Evolutionary conservation across 2,888 invertebrate genomes (phyloP).

Genomic region (Zelleria hepariella): DNA sequence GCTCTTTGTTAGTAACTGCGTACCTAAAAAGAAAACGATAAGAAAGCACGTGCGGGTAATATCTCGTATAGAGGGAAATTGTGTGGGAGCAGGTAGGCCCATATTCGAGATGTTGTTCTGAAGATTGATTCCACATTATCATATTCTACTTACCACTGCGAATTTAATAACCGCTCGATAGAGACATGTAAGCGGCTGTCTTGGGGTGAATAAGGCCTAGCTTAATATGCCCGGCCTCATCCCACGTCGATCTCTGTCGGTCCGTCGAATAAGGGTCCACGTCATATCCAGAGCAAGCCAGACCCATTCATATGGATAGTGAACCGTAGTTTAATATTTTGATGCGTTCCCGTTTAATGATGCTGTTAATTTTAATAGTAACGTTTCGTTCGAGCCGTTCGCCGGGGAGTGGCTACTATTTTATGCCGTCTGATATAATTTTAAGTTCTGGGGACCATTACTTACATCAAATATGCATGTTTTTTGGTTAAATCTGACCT

Average conservation of each 20-base stretch:
- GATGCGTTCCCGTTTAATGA: slow-evolving; percentile 7
- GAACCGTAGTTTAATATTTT: slow-evolving; percentile 59
- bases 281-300: slow-evolving; percentile 47
- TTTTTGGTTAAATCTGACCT: too few relatives aligned
- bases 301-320: slow-evolving; percentile 13
- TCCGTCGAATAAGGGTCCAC: slow-evolving; percentile 38
- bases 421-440: not conserved
- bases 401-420: not conserved
- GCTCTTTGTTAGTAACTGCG: not conserved
- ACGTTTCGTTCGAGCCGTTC: not conserved
- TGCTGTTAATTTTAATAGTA: not conserved
- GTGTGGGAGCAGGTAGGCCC: not conserved
- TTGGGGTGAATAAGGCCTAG: slow-evolving; percentile 39
- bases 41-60: not conserved
- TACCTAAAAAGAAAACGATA: not conserved
- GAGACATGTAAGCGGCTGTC: slow-evolving; percentile 49
- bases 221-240: slow-evolving; percentile 41
- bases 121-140: not conserved
- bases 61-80: not conserved
- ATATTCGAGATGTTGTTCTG: not conserved
- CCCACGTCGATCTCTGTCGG: slow-evolving; percentile 52
- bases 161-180: slow-evolving; percentile 60
- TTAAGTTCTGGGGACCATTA: not conserved
- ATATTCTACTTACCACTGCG: slow-evolving; percentile 27
- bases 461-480: too few relatives aligned